Base-by-base conservation (phyloP, 1,140 invertebrate species). In the Fopius arisanus region DNA sequence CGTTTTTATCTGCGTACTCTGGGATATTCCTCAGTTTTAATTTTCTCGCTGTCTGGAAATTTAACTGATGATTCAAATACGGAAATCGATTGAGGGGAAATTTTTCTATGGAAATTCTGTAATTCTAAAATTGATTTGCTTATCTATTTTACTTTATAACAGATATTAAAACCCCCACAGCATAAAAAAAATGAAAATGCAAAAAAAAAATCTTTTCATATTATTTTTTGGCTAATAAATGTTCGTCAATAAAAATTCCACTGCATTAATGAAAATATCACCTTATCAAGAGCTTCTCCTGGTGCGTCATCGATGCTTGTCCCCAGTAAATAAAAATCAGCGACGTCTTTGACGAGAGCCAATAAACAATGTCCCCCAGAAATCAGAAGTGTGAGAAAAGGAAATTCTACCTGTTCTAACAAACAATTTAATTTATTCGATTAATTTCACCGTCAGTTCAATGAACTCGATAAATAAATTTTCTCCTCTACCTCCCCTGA, bases 311-410 rank as follows among this genome's bases (percentile, higher is more conserved):
- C 96, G 19, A 93, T 75, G 40, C 90, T 91, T 75, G 92, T 86
- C 4, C 97, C 97, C 10, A 98, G 88, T 41, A 96, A 84, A 10
- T 92, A 85, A 89, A 97, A 97, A 41, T 94, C 89, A 73, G 94
- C 89, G 19, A 96, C 89, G 82, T 90, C 90, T 82, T 93, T 89
- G 1, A 93, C 96, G 16, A 98, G 80, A 41, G 93, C 92, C 69
- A 99, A 81, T 62, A 98, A 88, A 87, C 95, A 95, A 83, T 99
- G 96, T 7, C 97, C 97, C 70, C 96, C 96, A 81, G 97, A 98
- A 73, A 97, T 93, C 2, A 99, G 87, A 9, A 98, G 85, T 23
- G 94, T 93, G 59, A 99, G 86, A 89, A 95, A 99, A 62, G 98
- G 98, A 90, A 96, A 98, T 66, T 93, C 85, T 59, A 98, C 88